These are phyloP conservation scores for Melipona quadrifasciata DNA, from an alignment of 1,140 invertebrate genomes.

Conservation along the genomic window DNA sequence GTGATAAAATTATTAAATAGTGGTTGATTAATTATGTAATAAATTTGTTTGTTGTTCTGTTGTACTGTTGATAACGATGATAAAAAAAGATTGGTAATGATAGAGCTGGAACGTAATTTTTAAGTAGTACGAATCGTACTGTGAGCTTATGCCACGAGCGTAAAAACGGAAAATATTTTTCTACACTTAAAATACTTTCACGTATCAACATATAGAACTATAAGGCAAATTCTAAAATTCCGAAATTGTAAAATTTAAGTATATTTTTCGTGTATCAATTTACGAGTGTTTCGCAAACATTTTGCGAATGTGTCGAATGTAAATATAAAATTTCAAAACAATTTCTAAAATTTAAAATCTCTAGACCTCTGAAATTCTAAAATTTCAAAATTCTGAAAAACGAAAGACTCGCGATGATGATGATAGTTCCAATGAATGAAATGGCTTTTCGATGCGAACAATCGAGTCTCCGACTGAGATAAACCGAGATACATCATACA, in stretches of 20 bases:
- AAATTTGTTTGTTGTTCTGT: background rate
- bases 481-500: background rate
- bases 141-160: too few species aligned
- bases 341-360: too few species aligned
- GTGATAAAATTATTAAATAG: too few species aligned
- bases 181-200: background rate
- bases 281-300: too few species aligned
- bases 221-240: background rate
- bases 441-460: background rate
- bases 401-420: background rate
- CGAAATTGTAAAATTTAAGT: too few species aligned
- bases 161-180: background rate
- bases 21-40: background rate
- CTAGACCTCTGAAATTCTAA: too few species aligned
- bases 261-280: too few species aligned
- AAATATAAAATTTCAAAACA: too few species aligned
- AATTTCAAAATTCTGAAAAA: too few species aligned
- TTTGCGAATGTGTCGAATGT: too few species aligned
- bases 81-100: background rate
- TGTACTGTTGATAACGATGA: background rate
- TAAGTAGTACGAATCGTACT: background rate
- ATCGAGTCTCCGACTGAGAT: background rate
- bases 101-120: background rate
- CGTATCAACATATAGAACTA: background rate
- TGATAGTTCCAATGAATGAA: too few species aligned